These are phyloP conservation scores for Yponomeuta sedellus DNA, from an alignment of 2,888 invertebrate genomes.

Conservation along the genomic window DNA sequence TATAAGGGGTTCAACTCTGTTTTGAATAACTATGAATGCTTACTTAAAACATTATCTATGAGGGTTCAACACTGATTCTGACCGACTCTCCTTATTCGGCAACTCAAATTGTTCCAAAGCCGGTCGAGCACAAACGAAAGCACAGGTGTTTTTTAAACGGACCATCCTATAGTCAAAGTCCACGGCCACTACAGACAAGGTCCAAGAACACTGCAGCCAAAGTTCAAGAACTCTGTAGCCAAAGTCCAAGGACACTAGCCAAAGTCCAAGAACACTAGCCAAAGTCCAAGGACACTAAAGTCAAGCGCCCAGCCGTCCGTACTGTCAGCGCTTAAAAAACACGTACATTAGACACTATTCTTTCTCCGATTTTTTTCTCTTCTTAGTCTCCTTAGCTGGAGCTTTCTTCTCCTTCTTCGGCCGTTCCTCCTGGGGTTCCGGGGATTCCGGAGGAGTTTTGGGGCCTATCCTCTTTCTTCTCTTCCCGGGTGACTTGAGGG, in stretches of 20 bases:
- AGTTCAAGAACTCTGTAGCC: not conserved
- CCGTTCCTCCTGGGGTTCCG: conserved; percentile 16
- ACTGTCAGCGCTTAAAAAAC: conserved; percentile 35
- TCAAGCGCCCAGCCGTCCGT: not conserved
- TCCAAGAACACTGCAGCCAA: not conserved
- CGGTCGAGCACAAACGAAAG: not conserved
- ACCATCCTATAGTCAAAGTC: not conserved
- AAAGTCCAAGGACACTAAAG: not conserved
- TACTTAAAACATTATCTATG: too few species aligned
- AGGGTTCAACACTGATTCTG: too few species aligned
- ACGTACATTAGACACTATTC: conserved; percentile 67
- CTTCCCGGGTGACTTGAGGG: conserved; percentile 37
- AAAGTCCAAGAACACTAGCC: not conserved
- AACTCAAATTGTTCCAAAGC: too few species aligned
- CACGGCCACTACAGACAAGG: too few species aligned
- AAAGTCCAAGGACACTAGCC: too few species aligned
- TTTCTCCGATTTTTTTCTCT: conserved; percentile 60
- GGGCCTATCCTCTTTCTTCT: conserved; percentile 24
- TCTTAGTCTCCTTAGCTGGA: conserved; percentile 37
- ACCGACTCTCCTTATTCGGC: too few species aligned
- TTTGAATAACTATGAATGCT: too few species aligned
- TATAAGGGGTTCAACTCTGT: too few species aligned
- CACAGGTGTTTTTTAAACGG: not conserved
- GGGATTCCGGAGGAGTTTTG: not conserved
- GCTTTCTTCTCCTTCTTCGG: conserved; percentile 36